phyloP scores from a whole-genome alignment of 1,140 invertebrate species.

The Cylas formicarius region DNA sequence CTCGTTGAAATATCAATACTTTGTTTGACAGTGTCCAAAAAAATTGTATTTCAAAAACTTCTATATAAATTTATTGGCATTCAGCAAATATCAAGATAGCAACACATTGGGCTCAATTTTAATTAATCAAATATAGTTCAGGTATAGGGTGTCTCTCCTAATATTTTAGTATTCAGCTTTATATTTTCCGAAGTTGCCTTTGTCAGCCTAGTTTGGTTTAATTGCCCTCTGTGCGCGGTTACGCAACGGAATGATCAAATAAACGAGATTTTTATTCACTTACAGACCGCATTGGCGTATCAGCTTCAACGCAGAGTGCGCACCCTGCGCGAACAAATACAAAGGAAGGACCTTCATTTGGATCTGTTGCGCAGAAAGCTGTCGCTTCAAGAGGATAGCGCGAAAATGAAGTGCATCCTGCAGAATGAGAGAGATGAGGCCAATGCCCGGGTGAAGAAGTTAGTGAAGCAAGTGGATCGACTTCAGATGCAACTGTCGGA shows the following conservation, averaged over 20 bases:
- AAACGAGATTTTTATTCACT: not conserved
- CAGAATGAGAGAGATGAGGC: slow-evolving; percentile 71
- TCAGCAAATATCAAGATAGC: too few species aligned
- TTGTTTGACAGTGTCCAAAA: too few species aligned
- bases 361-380: slow-evolving; percentile 82
- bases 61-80: too few species aligned
- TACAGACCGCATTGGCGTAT: slow-evolving; percentile 73
- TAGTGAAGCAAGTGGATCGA: slow-evolving; percentile 68
- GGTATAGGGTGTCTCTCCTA: too few species aligned
- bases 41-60: too few species aligned
- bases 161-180: too few species aligned
- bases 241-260: not conserved
- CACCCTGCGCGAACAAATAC: slow-evolving; percentile 77
- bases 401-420: slow-evolving; percentile 52
- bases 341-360: slow-evolving; percentile 83
- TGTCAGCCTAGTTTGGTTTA: too few species aligned
- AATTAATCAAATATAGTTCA: too few species aligned
- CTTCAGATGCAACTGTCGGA: slow-evolving; percentile 65
- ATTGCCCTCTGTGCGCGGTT: too few species aligned
- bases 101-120: too few species aligned
- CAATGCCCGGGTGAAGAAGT: slow-evolving; percentile 62
- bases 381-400: slow-evolving; percentile 69
- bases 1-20: too few species aligned
- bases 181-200: too few species aligned
- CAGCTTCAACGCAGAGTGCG: slow-evolving; percentile 74